Evolutionary conservation across 1,140 invertebrate genomes (phyloP), one percentile per base, ranked within the genome.

Genomic region (Magallana ariakensis): DNA sequence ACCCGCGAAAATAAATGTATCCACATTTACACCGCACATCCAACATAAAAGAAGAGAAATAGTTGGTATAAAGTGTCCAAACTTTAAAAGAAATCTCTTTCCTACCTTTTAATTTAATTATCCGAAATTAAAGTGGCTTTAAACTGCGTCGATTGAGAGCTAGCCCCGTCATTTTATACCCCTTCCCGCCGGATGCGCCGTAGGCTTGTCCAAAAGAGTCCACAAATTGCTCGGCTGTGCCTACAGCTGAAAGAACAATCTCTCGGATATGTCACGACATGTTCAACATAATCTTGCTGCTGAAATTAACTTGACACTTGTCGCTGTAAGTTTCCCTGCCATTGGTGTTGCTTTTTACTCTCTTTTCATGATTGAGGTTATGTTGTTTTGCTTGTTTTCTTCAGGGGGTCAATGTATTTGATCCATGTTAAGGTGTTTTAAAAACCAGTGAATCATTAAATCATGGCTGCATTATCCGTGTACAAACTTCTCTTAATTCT

Each of bases 341-440:
- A 75, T 13, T 26, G 66, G 66, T 75, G 66, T 26, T 26, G 33
- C 15, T 75, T 33, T 46, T 75, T 75, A 75, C 22, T 19, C 22
- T 26, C 66, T 26, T 75, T 75, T 75, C 66, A 75, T 75, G 66
- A 75, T 26, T 13, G 66, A 7, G 26, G 15, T 8, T 75, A 19
- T 75, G 66, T 75, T 75, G 66, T 75, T 75, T 75, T 26, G 22
- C 22, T 13, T 26, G 66, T 75, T 75, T 75, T 75, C 66, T 33
- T 13, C 11, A 26, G 33, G 66, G 66, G 19, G 66, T 60, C 33
- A 26, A 26, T 75, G 66, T 26, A 75, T 13, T 75, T 75, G 22
- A 26, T 26, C 66, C 66, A 75, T 75, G 66, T 75, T 19, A 75
- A 46, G 22, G 66, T 75, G 66, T 75, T 75, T 19, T 75, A 75